Evolutionary conservation across 2,113 vertebrate genomes (phyloP).

Genomic region (Tragelaphus imberbis): DNA sequence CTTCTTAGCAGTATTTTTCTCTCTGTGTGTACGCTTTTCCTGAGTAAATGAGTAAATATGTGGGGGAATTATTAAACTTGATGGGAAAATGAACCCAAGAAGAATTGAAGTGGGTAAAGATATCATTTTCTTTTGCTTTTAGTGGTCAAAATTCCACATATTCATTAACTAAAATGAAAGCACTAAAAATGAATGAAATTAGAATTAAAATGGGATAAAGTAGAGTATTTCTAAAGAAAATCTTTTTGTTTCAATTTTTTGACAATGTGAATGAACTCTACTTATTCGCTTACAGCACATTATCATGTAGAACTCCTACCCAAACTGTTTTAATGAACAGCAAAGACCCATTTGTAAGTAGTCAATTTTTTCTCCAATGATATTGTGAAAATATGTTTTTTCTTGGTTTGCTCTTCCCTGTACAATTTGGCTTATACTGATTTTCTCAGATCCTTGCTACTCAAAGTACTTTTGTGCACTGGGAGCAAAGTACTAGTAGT

Average conservation of each 20-base stretch:
- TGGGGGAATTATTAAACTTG: background rate
- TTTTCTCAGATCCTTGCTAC: background rate
- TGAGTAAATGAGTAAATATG: background rate
- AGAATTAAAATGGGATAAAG: background rate
- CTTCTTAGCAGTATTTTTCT: background rate
- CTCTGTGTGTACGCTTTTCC: background rate
- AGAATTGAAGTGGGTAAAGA: background rate
- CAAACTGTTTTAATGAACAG: background rate
- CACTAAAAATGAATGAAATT: background rate
- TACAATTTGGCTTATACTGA: background rate
- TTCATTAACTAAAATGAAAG: constrained; percentile 1
- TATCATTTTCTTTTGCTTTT: background rate
- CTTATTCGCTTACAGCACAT: background rate
- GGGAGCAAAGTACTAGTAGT: background rate
- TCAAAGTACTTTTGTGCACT: background rate
- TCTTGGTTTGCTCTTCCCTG: background rate
- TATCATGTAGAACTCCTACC: background rate
- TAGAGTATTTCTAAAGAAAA: constrained; percentile 12
- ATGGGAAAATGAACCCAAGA: background rate
- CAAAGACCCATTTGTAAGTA: background rate
- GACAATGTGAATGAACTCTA: background rate
- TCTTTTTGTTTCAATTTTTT: constrained; percentile 23
- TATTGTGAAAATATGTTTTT: background rate
- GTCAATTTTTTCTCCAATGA: background rate
- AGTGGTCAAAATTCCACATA: background rate